phyloP scores from a whole-genome alignment of 2,113 vertebrate genomes.

The Oryzias celebensis region DNA sequence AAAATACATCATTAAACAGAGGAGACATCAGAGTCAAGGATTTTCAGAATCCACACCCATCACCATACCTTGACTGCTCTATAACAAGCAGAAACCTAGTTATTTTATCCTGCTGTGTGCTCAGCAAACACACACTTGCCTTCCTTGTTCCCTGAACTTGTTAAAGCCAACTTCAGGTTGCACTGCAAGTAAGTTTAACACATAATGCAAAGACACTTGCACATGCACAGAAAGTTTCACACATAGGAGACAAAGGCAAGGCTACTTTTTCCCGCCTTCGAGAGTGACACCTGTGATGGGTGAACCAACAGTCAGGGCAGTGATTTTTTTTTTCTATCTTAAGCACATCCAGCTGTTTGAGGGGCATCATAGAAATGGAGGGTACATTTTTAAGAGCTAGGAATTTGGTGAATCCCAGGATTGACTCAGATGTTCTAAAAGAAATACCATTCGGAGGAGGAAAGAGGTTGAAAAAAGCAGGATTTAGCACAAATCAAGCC shows the following conservation, averaged over 20 bases:
- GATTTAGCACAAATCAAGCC: too few species aligned
- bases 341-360: slow-evolving; percentile 19
- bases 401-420: slow-evolving; percentile 11
- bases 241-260: slow-evolving; percentile 7
- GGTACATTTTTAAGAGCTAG: slow-evolving; percentile 20
- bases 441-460: too few species aligned
- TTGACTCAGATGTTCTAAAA: neutral
- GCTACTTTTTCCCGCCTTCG: slow-evolving; percentile 23
- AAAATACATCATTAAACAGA: too few species aligned
- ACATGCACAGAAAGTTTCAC: slow-evolving; percentile 3
- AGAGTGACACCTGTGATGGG: slow-evolving; percentile 38
- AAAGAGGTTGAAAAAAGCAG: too few species aligned
- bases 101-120: slow-evolving; percentile 9
- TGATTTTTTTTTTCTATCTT: slow-evolving; percentile 32
- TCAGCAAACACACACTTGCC: slow-evolving; percentile 1
- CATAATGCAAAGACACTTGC: neutral
- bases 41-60: neutral
- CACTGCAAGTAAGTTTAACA: slow-evolving; percentile 9
- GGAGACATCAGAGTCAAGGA: neutral
- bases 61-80: neutral
- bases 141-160: slow-evolving; percentile 8
- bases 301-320: slow-evolving; percentile 27
- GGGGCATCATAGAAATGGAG: slow-evolving; percentile 38
- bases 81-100: neutral
- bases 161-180: slow-evolving; percentile 25